These are phyloP conservation scores for Yponomeuta malinellus DNA, from an alignment of 2,888 invertebrate species.

Conservation along the genomic window DNA sequence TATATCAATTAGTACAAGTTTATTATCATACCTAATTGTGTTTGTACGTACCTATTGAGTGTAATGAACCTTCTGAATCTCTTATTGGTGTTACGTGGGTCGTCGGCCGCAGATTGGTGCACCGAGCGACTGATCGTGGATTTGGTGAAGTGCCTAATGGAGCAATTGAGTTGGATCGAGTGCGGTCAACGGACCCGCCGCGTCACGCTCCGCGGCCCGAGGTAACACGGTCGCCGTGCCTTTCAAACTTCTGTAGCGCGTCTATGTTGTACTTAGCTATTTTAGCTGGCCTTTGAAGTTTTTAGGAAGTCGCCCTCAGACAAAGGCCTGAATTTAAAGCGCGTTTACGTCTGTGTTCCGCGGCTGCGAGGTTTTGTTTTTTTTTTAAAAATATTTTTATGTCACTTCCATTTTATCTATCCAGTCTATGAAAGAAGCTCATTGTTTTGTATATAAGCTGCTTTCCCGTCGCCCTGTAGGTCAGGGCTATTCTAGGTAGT, in stretches of 20 bases:
- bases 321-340: neutral
- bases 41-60: neutral
- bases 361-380: no score
- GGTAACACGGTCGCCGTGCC: conserved; percentile 53
- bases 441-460: no score
- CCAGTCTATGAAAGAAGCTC: no score
- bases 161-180: conserved; percentile 49
- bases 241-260: conserved; percentile 3
- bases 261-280: neutral
- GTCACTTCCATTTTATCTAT: no score
- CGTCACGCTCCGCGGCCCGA: conserved; percentile 66
- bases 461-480: no score
- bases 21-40: no score
- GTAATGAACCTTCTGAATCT: neutral
- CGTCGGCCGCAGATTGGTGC: conserved; percentile 13
- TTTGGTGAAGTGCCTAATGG: conserved; percentile 34
- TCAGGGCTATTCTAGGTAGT: no score
- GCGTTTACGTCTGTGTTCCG: no score
- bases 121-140: conserved; percentile 9
- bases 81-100: neutral
- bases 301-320: neutral
- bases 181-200: conserved; percentile 62
- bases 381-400: no score
- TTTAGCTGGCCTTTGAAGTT: neutral
- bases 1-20: no score